These are phyloP conservation scores for Halichondria panicea DNA, from an alignment of 37 sponge, comb jelly and placozoan genomes.

Conservation along the genomic window DNA sequence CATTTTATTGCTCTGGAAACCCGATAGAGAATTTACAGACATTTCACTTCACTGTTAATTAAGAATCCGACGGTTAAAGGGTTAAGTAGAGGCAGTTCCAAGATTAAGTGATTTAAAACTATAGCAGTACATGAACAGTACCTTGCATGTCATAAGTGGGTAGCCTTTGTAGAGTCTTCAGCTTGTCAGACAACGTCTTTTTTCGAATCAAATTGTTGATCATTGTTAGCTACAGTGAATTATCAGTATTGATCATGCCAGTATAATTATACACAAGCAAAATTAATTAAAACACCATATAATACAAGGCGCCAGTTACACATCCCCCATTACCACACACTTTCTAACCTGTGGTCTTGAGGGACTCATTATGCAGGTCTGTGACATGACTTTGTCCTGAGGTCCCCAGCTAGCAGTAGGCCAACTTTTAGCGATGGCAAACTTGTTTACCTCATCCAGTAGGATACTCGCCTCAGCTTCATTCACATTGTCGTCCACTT, in stretches of 20 bases:
- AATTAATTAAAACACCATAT: no score
- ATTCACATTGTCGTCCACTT: constrained; percentile 8
- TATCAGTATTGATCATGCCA: no score
- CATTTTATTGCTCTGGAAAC: no score
- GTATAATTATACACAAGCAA: no score
- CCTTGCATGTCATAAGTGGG: constrained; percentile 36
- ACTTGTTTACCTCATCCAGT: constrained; percentile 20
- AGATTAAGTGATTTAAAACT: neutral
- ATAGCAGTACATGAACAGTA: neutral
- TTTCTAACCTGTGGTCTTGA: constrained; percentile 31
- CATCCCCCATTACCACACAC: neutral
- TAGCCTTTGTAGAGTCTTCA: constrained; percentile 1
- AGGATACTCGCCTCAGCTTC: constrained; percentile 39
- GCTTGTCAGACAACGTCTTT: neutral
- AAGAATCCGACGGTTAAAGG: no score
- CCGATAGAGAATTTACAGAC: no score
- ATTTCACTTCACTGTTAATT: no score
- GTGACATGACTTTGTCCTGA: neutral
- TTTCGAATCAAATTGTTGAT: neutral
- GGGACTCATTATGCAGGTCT: constrained; percentile 46
- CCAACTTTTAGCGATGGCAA: constrained; percentile 43
- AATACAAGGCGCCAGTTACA: no score
- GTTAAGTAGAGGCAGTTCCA: no score
- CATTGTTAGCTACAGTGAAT: constrained; percentile 3
- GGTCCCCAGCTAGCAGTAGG: constrained; percentile 37